Base-by-base conservation (phyloP, 2,797 vertebrate species). In the Lithobates pipiens region DNA sequence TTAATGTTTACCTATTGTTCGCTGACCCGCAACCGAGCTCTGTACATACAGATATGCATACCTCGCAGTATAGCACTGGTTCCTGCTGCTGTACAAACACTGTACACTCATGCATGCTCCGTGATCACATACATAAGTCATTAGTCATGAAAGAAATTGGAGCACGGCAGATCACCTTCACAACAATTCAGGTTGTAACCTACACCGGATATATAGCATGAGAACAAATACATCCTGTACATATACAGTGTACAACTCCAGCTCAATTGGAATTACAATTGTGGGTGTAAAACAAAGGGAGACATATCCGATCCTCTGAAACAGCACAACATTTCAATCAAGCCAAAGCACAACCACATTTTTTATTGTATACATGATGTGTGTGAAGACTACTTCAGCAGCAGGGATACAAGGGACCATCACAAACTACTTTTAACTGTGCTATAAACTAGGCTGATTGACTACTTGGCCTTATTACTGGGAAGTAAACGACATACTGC, bases 1-100 rank as follows among this genome's bases (percentile, higher is more conserved):
- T 86, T 86, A 86, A 86, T 86, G 54, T 86, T 86, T 82, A 86
- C 67, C 85, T 67, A 65, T 10, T 65, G 32, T 63, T 86, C 36
- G 46, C 25, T 46, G 23, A 65, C 21, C 73, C 34, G 44, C 16
- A 61, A 32, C 46, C 9, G 67, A 72, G 67, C 50, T n/a, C 36
- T 69, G 32, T 68, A 76, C 36, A 76, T 76, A 46, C 21, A 76
- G 42, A 46, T 69, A 54, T 44, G 42, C 23, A 85, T 32, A 73
- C 15, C 29, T 57, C 34, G 21, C 36, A 42, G 36, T 68, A 71
- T 10, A 36, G 73, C 8, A 23, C 63, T 23, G 23, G 8, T 27
- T 32, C 25, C 34, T 54, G 18, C 67, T 57, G 15, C 68, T 71
- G 36, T 77, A 36, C 65, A 54, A 84, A 70, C 29, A 72, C 69